phyloP scores from a whole-genome alignment of 1,140 invertebrate species.

The Orchestia grillus region DNA sequence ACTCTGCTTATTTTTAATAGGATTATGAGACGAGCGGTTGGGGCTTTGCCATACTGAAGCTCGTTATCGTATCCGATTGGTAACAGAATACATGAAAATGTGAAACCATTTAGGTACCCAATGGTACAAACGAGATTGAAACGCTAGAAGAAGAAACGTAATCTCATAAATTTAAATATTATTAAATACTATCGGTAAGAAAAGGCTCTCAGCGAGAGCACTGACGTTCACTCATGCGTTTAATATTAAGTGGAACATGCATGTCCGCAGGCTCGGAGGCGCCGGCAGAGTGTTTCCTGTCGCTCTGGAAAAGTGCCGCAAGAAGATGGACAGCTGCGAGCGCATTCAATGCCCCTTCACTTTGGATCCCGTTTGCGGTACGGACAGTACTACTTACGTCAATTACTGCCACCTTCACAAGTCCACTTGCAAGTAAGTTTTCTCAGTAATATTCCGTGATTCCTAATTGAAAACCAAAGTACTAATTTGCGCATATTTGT shows the following conservation, averaged over 20 bases:
- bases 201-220: neutral
- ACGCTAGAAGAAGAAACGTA: neutral
- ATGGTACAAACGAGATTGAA: neutral
- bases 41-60: neutral
- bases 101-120: neutral
- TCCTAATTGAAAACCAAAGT: no score
- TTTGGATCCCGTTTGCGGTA: constrained; percentile 84
- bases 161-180: neutral
- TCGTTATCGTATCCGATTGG: neutral
- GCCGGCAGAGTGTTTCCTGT: constrained; percentile 75
- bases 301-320: constrained; percentile 82
- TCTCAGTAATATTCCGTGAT: neutral
- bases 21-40: no score
- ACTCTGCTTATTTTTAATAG: no score
- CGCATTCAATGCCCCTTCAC: constrained; percentile 84
- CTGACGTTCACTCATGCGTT: neutral
- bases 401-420: constrained; percentile 87
- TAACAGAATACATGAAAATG: neutral
- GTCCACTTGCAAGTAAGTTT: constrained; percentile 78
- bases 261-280: constrained; percentile 53
- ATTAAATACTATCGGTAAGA: neutral
- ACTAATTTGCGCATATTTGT: neutral
- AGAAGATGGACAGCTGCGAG: constrained; percentile 80
- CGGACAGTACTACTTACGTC: constrained; percentile 88
- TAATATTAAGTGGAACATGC: neutral